Evolutionary conservation across 1,140 invertebrate genomes (phyloP), one percentile per base, ranked within the genome.

Genomic region (Lucilia sericata): DNA sequence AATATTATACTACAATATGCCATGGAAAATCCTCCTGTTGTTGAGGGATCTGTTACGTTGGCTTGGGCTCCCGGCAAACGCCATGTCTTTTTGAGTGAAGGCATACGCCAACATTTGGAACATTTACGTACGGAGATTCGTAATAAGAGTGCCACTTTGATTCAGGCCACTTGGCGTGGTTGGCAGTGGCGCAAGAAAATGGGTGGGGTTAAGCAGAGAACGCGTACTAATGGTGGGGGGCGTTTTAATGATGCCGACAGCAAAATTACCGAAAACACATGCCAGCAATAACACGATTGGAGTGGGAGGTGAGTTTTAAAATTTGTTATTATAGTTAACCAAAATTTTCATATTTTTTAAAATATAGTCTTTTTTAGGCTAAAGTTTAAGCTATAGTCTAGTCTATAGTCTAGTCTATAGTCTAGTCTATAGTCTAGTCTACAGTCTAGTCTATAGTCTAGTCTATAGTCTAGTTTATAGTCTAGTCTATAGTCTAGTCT

Each of bases 11-110:
- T 98, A 30, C 94, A 96, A 86, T 93, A 93, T 86, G 93, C 93
- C 12, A 85, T 87, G 84, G 89, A 91, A 34, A 92, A 93, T 85
- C 91, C 89, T 0, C 89, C 89, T 0, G 87, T 89, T 30, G 78
- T 90, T 65, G 89, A 91, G 17, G 90, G 90, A 1, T 89, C 89
- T 0, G 90, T 91, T 0, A 91, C 89, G 0, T 83, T 91, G 81
- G 88, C 90, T 74, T 91, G 90, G 96, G 96, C 96, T n/a, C 93
- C 97, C 30, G 98, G 97, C 84, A 97, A 98, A 90, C 93, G 97
- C 60, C 97, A 98, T 89, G 96, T 98, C 21, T 98, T 98, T 91
- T 93, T 98, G 85, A 98, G 97, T 92, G 98, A 99, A 92, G 96
- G 96, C 9, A 97, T 97, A 85, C 93, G 98, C 19, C 98, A 98